These are phyloP conservation scores for Amblyjoppa proteus DNA, from an alignment of 2,888 invertebrate genomes.

Conservation along the genomic window DNA sequence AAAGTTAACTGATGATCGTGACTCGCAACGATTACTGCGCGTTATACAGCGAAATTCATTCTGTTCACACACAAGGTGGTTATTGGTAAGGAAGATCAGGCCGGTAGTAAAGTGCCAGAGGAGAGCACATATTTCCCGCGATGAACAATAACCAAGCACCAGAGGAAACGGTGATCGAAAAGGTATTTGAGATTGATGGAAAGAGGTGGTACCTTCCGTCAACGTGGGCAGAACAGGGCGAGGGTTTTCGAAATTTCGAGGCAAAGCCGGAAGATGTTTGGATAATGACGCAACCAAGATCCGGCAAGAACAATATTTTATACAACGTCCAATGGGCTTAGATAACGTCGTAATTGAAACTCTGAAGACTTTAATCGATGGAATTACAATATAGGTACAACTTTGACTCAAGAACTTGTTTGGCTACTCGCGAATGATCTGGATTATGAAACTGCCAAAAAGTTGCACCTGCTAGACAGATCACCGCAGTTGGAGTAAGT, in stretches of 20 bases:
- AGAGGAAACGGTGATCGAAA: conserved; percentile 20
- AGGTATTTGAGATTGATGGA: conserved; percentile 86
- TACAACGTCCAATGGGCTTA: background rate
- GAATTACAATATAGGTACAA: conserved; percentile 56
- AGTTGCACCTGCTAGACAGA: conserved; percentile 21
- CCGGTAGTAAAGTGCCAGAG: too few relatives aligned
- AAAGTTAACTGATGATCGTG: too few relatives aligned
- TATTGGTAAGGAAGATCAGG: too few relatives aligned
- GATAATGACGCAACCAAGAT: conserved; percentile 91
- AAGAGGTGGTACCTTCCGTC: conserved; percentile 90
- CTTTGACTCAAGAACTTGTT: conserved; percentile 90
- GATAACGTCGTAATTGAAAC: too few relatives aligned
- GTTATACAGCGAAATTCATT: too few relatives aligned
- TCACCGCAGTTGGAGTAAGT: conserved; percentile 47
- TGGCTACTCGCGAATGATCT: conserved; percentile 91
- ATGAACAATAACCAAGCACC: background rate
- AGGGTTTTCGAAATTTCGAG: conserved; percentile 89
- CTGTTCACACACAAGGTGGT: too few relatives aligned
- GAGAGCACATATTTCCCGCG: background rate
- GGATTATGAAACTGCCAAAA: conserved; percentile 88
- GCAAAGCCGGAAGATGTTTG: conserved; percentile 89
- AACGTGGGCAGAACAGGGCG: conserved; percentile 88
- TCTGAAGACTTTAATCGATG: conserved; percentile 9
- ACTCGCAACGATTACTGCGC: too few relatives aligned
- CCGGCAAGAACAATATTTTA: conserved; percentile 77